Evolutionary conservation across 2,888 invertebrate species (phyloP).

Genomic region (Lingula anatina): DNA sequence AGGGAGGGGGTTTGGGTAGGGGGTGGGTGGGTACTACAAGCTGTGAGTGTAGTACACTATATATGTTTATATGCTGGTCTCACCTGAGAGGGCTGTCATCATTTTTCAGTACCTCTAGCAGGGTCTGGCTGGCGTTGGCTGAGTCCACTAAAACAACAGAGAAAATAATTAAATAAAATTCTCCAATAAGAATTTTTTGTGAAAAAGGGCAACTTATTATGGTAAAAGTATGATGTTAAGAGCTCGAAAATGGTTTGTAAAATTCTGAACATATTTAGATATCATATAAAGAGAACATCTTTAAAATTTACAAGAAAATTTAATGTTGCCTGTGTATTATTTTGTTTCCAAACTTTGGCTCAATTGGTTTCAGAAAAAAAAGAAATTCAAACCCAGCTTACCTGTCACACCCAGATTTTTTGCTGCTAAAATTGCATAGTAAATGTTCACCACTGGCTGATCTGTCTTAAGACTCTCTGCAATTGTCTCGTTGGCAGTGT

Average conservation of each 20-base stretch:
- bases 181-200: neutral
- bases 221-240: no score
- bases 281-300: no score
- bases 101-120: conserved; percentile 74
- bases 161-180: neutral
- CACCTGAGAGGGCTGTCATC: conserved; percentile 57
- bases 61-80: neutral
- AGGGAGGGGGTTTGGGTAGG: no score
- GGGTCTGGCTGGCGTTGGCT: conserved; percentile 66
- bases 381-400: conserved; percentile 15
- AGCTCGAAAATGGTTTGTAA: no score
- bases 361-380: no score
- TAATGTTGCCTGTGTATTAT: no score
- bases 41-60: no score
- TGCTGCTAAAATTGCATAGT: conserved; percentile 68
- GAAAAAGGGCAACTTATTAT: no score
- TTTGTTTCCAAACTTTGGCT: no score
- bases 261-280: no score
- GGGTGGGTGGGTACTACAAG: neutral
- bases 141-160: conserved; percentile 42
- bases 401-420: conserved; percentile 63
- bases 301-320: no score
- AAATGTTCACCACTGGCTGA: conserved; percentile 61
- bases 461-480: conserved; percentile 64
- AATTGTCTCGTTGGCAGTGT: conserved; percentile 51